Conservation (phyloP, 1,140 invertebrate species). For the Ylistrum balloti region DNA sequence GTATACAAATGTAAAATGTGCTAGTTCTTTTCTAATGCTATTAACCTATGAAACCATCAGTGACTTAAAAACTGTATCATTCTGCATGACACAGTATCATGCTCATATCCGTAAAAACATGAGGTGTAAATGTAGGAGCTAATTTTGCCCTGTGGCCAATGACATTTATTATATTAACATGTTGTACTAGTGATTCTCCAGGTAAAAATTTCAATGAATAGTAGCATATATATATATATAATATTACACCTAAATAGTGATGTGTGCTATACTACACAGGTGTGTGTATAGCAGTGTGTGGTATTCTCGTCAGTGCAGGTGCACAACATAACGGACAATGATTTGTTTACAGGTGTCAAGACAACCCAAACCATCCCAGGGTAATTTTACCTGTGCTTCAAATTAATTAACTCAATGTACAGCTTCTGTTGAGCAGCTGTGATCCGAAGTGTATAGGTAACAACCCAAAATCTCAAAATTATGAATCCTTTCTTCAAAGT, state of each 20-base stretch:
- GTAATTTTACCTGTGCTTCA: not conserved
- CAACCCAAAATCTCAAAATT: not conserved
- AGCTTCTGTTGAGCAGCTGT: not conserved
- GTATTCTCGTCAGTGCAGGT: not conserved
- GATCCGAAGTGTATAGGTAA: not conserved
- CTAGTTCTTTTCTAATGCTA: too few relatives aligned
- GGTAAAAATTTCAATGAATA: not conserved
- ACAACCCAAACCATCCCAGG: not conserved
- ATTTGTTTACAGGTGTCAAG: conserved; percentile 38
- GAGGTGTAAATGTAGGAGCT: too few relatives aligned
- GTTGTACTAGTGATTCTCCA: not conserved
- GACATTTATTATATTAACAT: too few relatives aligned
- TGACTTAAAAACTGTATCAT: too few relatives aligned
- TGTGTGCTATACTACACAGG: not conserved
- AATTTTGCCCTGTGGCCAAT: too few relatives aligned
- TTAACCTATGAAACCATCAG: too few relatives aligned
- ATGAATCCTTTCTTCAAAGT: not conserved
- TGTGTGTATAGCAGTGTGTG: conserved; percentile 11
- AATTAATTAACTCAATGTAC: not conserved
- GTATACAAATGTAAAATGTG: too few relatives aligned
- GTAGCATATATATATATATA: too few relatives aligned
- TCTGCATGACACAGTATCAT: too few relatives aligned
- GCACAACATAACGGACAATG: conserved; percentile 3
- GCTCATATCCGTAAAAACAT: too few relatives aligned
- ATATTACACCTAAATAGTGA: not conserved